phyloP scores from a whole-genome alignment of 2,888 invertebrate species.

The Hirtodrosophila duncani region DNA sequence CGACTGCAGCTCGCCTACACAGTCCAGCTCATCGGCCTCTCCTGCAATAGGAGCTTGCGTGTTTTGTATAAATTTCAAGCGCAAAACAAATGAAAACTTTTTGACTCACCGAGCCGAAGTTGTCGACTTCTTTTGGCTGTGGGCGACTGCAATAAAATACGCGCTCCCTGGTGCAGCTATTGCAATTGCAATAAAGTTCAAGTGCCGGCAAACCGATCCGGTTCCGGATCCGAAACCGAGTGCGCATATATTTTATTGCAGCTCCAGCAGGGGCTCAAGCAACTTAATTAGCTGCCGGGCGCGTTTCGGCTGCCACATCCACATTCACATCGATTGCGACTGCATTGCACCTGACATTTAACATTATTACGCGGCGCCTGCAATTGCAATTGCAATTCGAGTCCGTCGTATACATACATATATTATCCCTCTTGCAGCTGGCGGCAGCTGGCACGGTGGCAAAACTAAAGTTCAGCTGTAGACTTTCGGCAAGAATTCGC shows the following conservation, averaged over 20 bases:
- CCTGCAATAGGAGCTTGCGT: conserved; percentile 43
- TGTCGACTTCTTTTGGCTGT: conserved; percentile 41
- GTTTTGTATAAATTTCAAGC: conserved; percentile 50
- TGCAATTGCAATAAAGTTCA: conserved; percentile 12
- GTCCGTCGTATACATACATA: too few relatives aligned
- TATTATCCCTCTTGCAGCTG: too few relatives aligned
- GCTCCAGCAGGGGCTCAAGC: conserved; percentile 40
- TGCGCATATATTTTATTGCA: conserved; percentile 59
- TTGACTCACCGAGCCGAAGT: too few relatives aligned
- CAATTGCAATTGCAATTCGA: conserved; percentile 26
- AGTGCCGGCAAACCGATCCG: conserved; percentile 23
- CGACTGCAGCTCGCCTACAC: conserved; percentile 22
- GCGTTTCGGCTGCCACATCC: conserved; percentile 16
- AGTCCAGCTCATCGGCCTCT: neutral
- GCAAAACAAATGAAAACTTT: conserved; percentile 58
- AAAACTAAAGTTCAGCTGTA: conserved; percentile 46
- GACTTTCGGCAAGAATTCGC: conserved; percentile 31
- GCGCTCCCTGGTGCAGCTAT: conserved; percentile 29
- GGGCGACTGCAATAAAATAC: conserved; percentile 53
- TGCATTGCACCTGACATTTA: conserved; percentile 69
- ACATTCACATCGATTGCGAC: conserved; percentile 32
- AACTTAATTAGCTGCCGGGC: conserved; percentile 64
- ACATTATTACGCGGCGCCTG: conserved; percentile 61
- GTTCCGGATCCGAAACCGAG: conserved; percentile 29
- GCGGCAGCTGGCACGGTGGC: too few relatives aligned